Percentiles rank a stretch among this genome's conserved stretches.
phyloP scores from a whole-genome alignment of 1,140 invertebrate genomes.

The Pogonus chalceus region DNA sequence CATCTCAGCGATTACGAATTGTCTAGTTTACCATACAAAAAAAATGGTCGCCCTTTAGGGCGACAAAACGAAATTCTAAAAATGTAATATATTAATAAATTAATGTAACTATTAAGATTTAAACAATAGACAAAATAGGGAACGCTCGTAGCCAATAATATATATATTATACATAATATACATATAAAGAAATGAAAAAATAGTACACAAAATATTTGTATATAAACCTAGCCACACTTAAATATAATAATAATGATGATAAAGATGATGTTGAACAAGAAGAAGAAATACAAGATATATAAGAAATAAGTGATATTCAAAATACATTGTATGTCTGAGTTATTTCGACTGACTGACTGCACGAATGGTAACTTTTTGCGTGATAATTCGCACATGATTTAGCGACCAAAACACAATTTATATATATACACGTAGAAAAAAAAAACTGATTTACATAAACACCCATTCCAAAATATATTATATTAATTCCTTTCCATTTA shows the following conservation, averaged over 20 bases:
- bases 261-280: no score
- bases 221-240: conserved; percentile 3
- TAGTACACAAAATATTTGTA: conserved; percentile 1
- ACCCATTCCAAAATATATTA: not conserved
- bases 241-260: not conserved
- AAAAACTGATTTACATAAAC: no score
- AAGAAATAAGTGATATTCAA: conserved; percentile 5
- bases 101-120: conserved; percentile 3
- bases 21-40: conserved; percentile 7
- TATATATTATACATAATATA: not conserved
- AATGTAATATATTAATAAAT: conserved; percentile 15
- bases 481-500: not conserved
- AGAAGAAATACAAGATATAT: not conserved
- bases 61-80: conserved; percentile 8
- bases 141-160: conserved; percentile 22
- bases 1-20: conserved; percentile 10
- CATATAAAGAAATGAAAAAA: not conserved
- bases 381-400: not conserved
- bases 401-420: conserved; percentile 6
- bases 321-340: not conserved
- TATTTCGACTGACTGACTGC: not conserved
- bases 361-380: not conserved
- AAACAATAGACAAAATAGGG: conserved; percentile 12
- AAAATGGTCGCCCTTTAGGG: conserved; percentile 15
- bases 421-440: not conserved